Conservation (phyloP, 2,797 vertebrate genomes). For the Argentina silus region DNA sequence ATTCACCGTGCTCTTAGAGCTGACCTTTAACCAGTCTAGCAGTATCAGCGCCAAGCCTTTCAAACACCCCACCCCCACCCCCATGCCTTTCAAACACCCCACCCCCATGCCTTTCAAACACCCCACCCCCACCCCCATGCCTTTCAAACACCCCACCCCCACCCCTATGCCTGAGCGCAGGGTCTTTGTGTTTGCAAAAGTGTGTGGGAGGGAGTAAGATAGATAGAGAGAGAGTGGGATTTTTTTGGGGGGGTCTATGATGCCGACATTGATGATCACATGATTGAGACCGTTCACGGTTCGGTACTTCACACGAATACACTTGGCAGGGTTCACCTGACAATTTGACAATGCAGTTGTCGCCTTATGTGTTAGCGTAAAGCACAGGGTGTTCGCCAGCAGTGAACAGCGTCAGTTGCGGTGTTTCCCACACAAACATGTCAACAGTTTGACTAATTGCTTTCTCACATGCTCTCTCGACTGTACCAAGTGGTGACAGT, state of each 20-base stretch:
- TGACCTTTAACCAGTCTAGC: not conserved
- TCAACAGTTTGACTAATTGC: not conserved
- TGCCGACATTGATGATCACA: no score
- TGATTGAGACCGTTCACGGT: no score
- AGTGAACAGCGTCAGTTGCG: not conserved
- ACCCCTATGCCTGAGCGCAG: not conserved
- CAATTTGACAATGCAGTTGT: not conserved
- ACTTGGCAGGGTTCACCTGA: not conserved
- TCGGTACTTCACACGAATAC: no score
- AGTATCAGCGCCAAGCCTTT: not conserved
- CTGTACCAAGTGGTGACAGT: not conserved
- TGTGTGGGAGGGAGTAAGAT: not conserved
- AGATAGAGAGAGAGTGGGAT: not conserved
- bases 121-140: no score
- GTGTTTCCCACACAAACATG: not conserved
- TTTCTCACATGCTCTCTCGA: conserved; percentile 3
- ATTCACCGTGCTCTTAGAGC: not conserved
- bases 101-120: no score
- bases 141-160: not conserved
- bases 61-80: no score
- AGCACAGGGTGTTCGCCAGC: no score
- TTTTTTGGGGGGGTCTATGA: no score
- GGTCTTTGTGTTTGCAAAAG: not conserved
- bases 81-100: not conserved
- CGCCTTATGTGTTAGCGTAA: not conserved